Conservation (phyloP, 2,888 invertebrate species). For the Halocaridina rubra region DNA sequence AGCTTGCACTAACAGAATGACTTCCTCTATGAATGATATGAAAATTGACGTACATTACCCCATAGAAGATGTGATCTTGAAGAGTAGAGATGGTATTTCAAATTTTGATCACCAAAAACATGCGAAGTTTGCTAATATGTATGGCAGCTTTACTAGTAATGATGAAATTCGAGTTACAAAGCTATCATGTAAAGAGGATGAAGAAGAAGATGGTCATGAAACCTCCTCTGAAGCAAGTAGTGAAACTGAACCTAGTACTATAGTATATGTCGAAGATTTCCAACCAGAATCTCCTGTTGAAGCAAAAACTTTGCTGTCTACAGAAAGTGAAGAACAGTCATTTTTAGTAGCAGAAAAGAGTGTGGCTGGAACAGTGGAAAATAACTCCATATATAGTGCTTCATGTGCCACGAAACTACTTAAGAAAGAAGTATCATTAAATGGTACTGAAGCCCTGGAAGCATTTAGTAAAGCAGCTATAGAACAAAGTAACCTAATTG, state of each 20-base stretch:
- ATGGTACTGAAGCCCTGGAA: neutral
- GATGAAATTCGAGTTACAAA: no score
- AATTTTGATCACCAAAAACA: no score
- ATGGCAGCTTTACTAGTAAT: no score
- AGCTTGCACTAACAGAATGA: no score
- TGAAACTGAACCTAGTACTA: slow-evolving; percentile 44
- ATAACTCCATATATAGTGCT: neutral
- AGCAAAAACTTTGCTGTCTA: neutral
- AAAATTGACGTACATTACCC: no score
- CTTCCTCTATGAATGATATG: no score
- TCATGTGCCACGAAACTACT: neutral
- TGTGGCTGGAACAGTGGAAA: neutral
- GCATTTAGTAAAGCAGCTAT: neutral
- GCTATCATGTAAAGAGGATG: no score
- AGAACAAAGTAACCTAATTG: neutral
- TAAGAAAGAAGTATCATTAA: neutral
- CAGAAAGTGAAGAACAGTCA: neutral
- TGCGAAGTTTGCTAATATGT: no score
- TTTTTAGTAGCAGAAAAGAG: neutral
- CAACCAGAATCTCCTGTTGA: neutral
- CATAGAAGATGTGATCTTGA: no score
- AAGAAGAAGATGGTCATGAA: neutral
- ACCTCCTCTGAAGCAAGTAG: slow-evolving; percentile 40
- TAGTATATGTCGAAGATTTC: slow-evolving; percentile 34
- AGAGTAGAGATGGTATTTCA: no score